phyloP scores from a whole-genome alignment of 2,797 vertebrate genomes.

The Aulostomus chinensis region DNA sequence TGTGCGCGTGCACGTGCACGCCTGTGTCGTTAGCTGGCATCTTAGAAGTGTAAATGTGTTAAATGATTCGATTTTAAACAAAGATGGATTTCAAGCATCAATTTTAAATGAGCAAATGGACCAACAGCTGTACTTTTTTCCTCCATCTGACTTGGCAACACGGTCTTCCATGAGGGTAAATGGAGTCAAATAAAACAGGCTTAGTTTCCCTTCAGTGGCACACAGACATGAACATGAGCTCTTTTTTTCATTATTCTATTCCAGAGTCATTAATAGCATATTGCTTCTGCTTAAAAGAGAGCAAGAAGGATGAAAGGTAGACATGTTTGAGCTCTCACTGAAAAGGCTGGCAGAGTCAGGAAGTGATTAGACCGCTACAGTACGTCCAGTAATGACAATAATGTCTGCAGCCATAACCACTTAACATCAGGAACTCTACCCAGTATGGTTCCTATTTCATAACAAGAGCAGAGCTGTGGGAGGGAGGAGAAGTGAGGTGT shows the following conservation, averaged over 20 bases:
- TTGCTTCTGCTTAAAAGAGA: constrained; percentile 11
- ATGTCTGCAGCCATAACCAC: constrained; percentile 67
- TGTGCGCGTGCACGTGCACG: too few species aligned
- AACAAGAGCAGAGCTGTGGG: constrained; percentile 7
- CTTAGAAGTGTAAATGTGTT: constrained; percentile 46
- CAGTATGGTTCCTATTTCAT: constrained; percentile 58
- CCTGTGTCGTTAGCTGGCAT: constrained; percentile 32
- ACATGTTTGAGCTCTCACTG: too few species aligned
- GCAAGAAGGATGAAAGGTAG: constrained; percentile 28
- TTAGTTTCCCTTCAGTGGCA: too few species aligned
- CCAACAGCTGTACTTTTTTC: too few species aligned
- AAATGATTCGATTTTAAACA: too few species aligned
- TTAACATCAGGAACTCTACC: constrained; percentile 60
- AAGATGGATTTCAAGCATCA: constrained; percentile 41
- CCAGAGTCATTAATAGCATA: constrained; percentile 23
- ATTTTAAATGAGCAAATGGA: constrained; percentile 34
- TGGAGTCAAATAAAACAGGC: too few species aligned
- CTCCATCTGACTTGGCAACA: too few species aligned
- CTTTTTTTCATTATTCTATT: neutral
- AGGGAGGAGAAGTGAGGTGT: constrained; percentile 31
- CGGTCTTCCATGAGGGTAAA: too few species aligned
- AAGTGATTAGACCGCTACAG: constrained; percentile 74
- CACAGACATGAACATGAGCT: too few species aligned
- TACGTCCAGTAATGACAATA: constrained; percentile 72
- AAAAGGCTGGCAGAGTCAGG: constrained; percentile 54